These are phyloP conservation scores for Mythimna albipuncta DNA, from an alignment of 2,888 invertebrate species.

Conservation along the genomic window DNA sequence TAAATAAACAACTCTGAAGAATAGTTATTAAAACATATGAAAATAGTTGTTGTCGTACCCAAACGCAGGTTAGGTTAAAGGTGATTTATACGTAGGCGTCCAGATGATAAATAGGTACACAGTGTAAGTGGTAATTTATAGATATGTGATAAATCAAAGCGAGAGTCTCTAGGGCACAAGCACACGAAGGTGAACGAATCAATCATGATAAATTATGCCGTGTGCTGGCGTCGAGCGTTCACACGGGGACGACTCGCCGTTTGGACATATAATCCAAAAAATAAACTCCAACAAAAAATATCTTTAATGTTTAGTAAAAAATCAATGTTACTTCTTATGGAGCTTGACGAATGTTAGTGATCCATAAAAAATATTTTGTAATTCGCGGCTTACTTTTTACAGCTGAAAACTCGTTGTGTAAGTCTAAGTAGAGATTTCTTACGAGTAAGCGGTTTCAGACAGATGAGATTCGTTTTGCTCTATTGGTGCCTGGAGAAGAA, in stretches of 20 bases:
- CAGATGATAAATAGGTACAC: conserved; percentile 68
- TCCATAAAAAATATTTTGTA: conserved; percentile 12
- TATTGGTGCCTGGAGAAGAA: conserved; percentile 73
- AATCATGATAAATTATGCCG: conserved; percentile 73
- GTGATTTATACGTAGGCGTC: conserved; percentile 63
- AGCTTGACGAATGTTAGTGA: conserved; percentile 26
- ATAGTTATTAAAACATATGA: conserved; percentile 40
- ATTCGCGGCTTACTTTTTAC: conserved; percentile 28
- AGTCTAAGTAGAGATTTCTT: conserved; percentile 29
- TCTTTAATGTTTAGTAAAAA: conserved; percentile 26
- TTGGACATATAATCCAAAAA: conserved; percentile 42
- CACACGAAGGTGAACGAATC: conserved; percentile 71
- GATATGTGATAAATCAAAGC: conserved; percentile 71
- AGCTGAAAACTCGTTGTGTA: conserved; percentile 19
- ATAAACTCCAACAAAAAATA: conserved; percentile 30
- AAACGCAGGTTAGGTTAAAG: conserved; percentile 42
- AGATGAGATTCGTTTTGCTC: conserved; percentile 67
- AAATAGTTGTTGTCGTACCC: conserved; percentile 44
- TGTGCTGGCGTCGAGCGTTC: conserved; percentile 65
- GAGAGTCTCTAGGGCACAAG: conserved; percentile 63
- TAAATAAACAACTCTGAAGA: conserved; percentile 41
- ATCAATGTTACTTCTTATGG: conserved; percentile 32
- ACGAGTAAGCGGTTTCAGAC: conserved; percentile 34
- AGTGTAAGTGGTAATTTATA: conserved; percentile 73
- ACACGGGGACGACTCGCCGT: conserved; percentile 53